These are phyloP conservation scores for Poicephalus gulielmi DNA, from an alignment of 2,113 vertebrate species.

Conservation along the genomic window DNA sequence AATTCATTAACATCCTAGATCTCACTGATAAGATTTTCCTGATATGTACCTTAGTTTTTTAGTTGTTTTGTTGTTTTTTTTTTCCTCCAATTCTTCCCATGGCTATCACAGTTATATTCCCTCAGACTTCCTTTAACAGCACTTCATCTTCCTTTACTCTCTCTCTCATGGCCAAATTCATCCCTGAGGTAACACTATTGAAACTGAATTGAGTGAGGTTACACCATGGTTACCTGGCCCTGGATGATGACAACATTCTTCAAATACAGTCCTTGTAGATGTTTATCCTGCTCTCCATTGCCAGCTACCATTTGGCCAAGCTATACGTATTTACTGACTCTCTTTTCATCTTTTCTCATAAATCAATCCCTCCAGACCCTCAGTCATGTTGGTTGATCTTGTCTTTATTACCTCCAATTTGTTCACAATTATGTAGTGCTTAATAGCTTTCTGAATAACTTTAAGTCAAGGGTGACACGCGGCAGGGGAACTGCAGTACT, in stretches of 20 bases:
- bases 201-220: not conserved
- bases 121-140: not conserved
- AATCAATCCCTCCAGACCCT: slow-evolving; percentile 67
- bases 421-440: slow-evolving; percentile 60
- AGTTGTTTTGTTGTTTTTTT: not conserved
- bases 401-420: slow-evolving; percentile 71
- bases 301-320: slow-evolving; percentile 37
- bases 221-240: not conserved
- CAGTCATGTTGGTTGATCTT: slow-evolving; percentile 66
- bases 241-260: not conserved
- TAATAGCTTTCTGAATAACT: slow-evolving; percentile 46
- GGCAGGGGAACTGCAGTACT: not conserved
- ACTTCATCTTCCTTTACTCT: not conserved
- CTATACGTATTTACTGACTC: slow-evolving; percentile 38
- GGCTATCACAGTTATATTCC: not conserved
- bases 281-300: not conserved
- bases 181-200: not conserved
- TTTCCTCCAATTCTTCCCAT: not conserved
- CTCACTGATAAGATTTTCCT: not conserved
- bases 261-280: not conserved
- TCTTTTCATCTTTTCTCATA: slow-evolving; percentile 65
- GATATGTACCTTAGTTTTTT: not conserved
- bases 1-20: slow-evolving; percentile 6
- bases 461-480: slow-evolving; percentile 14
- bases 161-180: not conserved